These are phyloP conservation scores for Mormyrus iriodes DNA, from an alignment of 2,113 vertebrate genomes.

Conservation along the genomic window DNA sequence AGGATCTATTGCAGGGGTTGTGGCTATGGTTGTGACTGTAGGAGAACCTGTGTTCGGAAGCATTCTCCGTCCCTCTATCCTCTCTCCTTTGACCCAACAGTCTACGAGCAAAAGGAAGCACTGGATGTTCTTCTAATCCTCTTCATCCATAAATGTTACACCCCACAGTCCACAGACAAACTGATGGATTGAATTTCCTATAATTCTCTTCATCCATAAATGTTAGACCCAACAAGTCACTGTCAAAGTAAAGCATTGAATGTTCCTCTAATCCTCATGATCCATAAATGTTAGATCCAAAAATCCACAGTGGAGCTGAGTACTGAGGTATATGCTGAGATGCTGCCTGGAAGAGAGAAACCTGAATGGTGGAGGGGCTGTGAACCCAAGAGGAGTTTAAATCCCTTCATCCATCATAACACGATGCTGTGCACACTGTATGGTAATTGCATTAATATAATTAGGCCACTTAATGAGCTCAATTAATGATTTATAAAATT, in stretches of 20 bases:
- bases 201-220: constrained; percentile 8
- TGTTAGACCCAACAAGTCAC: constrained; percentile 1
- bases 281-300: neutral
- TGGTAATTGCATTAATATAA: constrained; percentile 1
- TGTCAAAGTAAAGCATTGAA: neutral
- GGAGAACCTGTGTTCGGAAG: neutral
- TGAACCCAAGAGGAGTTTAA: neutral
- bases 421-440: neutral
- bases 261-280: neutral
- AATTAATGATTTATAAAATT: neutral
- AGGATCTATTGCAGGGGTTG: neutral
- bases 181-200: neutral
- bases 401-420: neutral
- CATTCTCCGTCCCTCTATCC: neutral
- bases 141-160: neutral
- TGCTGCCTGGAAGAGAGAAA: neutral
- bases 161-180: neutral
- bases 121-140: neutral
- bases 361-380: neutral
- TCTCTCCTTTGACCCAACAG: neutral
- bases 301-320: neutral
- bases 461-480: neutral
- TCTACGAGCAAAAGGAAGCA: neutral
- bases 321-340: neutral
- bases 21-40: neutral